Evolutionary conservation across 2,888 invertebrate species (phyloP).

Genomic region (Phortica okadai): DNA sequence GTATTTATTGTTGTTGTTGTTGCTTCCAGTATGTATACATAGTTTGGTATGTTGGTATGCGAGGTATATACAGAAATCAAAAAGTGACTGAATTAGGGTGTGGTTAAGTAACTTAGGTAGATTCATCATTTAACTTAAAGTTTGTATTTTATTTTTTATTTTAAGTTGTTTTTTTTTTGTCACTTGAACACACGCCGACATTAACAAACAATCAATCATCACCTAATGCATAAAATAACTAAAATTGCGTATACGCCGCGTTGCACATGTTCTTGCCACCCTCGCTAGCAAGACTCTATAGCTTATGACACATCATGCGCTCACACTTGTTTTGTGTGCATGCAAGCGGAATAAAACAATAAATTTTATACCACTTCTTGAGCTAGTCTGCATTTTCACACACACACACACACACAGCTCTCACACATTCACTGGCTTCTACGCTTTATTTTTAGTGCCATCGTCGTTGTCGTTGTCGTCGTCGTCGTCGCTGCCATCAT

Average conservation of each 20-base stretch:
- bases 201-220: constrained; percentile 13
- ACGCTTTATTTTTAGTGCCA: too few species aligned
- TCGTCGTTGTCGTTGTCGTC: constrained; percentile 55
- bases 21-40: background rate
- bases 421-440: constrained; percentile 1
- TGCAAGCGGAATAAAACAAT: constrained; percentile 11
- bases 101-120: too few species aligned
- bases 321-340: background rate
- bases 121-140: too few species aligned
- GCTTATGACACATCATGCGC: too few species aligned
- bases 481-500: constrained; percentile 51
- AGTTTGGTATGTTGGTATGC: background rate
- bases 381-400: background rate
- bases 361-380: constrained; percentile 3
- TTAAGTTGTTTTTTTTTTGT: background rate
- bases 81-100: too few species aligned
- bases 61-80: background rate
- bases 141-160: background rate
- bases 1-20: background rate
- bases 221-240: background rate
- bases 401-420: constrained; percentile 7
- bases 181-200: background rate
- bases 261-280: background rate
- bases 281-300: too few species aligned
- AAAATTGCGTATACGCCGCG: constrained; percentile 14